Evolutionary conservation across 92 coral and sea anemone genomes (phyloP).

Genomic region (Metridium senile): DNA sequence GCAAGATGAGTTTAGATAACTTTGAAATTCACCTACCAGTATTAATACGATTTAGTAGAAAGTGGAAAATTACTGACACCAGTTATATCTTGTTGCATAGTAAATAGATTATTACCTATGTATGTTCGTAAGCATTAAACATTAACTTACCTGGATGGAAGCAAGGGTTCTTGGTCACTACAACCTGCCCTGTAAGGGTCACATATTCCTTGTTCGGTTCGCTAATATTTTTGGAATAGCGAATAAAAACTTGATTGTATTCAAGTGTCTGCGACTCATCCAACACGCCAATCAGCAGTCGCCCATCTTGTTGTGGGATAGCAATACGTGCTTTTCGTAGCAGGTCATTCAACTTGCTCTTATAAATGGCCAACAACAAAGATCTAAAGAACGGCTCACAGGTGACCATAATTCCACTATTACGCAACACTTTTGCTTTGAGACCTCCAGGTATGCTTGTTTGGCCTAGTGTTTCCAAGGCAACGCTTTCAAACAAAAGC

Average conservation of each 20-base stretch:
- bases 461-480: slow-evolving; percentile 64
- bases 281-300: slow-evolving; percentile 69
- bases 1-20: too few species aligned
- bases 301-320: slow-evolving; percentile 85
- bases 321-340: slow-evolving; percentile 90
- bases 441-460: slow-evolving; percentile 74
- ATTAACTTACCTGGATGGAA: slow-evolving; percentile 77
- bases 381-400: slow-evolving; percentile 94
- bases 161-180: slow-evolving; percentile 92
- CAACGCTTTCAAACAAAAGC: slow-evolving; percentile 77
- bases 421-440: slow-evolving; percentile 62
- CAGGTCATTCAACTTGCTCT: slow-evolving; percentile 79
- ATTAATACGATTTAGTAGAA: too few species aligned
- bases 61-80: too few species aligned
- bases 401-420: slow-evolving; percentile 82
- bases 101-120: too few species aligned
- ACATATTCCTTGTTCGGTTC: slow-evolving; percentile 63
- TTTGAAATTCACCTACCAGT: too few species aligned
- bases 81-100: too few species aligned
- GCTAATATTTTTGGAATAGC: slow-evolving; percentile 67
- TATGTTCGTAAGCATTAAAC: too few species aligned
- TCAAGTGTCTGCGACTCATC: slow-evolving; percentile 53
- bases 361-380: slow-evolving; percentile 80
- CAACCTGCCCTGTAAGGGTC: slow-evolving; percentile 77
- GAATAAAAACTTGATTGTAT: slow-evolving; percentile 92